A percentile compares a stretch with the other conserved stretches of the same genome.
Conservation (phyloP, 1,140 invertebrate species). For the Campodea augens region DNA sequence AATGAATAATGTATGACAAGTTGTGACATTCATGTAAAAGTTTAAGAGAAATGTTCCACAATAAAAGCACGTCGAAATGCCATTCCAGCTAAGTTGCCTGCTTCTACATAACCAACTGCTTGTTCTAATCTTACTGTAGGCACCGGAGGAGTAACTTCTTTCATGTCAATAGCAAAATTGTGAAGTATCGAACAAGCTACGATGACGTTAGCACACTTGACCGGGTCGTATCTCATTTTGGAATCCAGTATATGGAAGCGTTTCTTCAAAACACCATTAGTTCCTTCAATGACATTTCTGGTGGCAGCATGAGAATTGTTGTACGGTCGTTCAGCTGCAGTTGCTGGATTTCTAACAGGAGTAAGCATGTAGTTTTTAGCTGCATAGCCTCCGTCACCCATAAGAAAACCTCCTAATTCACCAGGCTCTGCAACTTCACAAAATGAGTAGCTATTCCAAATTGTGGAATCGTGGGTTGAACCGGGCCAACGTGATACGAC, state of each 20-base stretch:
- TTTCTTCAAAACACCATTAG: constrained; percentile 7
- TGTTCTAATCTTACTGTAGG: too few species aligned
- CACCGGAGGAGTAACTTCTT: too few species aligned
- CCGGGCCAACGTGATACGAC: constrained; percentile 17
- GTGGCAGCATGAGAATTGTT: neutral
- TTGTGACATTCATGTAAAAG: too few species aligned
- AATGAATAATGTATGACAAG: too few species aligned
- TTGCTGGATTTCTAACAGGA: neutral
- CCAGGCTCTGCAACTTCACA: neutral
- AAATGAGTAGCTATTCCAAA: constrained; percentile 12
- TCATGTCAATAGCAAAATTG: too few species aligned
- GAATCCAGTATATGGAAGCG: constrained; percentile 7
- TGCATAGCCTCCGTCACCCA: neutral
- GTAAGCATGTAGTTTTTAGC: neutral
- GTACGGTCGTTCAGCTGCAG: neutral
- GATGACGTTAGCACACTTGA: constrained; percentile 3
- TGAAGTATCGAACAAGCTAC: constrained; percentile 4
- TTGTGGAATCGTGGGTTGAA: constrained; percentile 15
- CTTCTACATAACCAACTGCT: too few species aligned
- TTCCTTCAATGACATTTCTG: constrained; percentile 7
- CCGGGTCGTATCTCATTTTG: constrained; percentile 1
- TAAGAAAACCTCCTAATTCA: neutral
- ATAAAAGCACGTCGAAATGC: too few species aligned
- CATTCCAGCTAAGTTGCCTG: too few species aligned
- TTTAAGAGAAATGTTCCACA: too few species aligned